These are phyloP conservation scores for Mastomys natalensis DNA, from an alignment of 2,113 vertebrate species.

Conservation along the genomic window DNA sequence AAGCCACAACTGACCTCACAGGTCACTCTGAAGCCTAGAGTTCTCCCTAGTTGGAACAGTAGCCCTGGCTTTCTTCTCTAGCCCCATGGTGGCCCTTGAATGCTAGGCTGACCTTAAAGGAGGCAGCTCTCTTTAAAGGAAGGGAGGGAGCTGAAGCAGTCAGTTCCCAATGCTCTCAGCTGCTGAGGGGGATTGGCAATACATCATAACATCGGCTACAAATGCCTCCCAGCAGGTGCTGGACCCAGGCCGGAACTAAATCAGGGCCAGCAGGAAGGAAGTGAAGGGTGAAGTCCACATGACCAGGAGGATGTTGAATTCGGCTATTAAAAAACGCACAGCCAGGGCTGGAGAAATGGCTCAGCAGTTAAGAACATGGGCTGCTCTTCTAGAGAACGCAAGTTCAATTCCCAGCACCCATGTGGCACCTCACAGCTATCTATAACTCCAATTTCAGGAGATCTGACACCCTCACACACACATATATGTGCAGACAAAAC, in stretches of 20 bases:
- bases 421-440: not conserved
- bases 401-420: not conserved
- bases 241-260: not conserved
- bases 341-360: not conserved
- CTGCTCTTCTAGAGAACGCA: not conserved
- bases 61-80: not conserved
- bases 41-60: not conserved
- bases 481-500: not conserved
- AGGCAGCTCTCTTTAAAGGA: not conserved
- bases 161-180: not conserved
- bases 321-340: not conserved
- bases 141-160: not conserved
- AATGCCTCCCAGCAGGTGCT: not conserved
- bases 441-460: not conserved
- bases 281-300: not conserved
- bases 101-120: not conserved
- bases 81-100: not conserved
- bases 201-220: not conserved
- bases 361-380: not conserved
- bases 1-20: not conserved
- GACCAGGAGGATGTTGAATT: not conserved
- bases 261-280: not conserved
- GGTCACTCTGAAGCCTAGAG: not conserved
- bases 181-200: not conserved
- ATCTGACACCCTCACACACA: not conserved